Base-by-base conservation (phyloP, 2,797 vertebrate species). In the Lagodon rhomboides region DNA sequence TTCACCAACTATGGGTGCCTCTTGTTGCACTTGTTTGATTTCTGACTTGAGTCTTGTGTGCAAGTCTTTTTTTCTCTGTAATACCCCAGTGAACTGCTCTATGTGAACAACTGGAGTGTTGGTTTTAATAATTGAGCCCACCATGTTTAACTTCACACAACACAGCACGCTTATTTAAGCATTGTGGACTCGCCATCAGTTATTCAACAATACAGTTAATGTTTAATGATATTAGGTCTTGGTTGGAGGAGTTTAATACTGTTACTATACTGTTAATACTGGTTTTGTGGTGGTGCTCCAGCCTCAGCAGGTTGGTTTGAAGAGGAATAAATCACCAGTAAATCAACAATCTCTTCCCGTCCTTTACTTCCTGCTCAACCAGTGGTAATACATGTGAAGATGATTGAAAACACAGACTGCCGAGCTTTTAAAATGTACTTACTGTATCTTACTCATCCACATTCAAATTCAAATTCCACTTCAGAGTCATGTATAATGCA, bases 171-270 rank as follows among this genome's bases (percentile, higher is more conserved):
- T 79, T 46, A 58, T 82, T 84, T 79, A 77, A 78, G 73, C 64
- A 25, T 51, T 3, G 47, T 54, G 12, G 25, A 66, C 46, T 80
- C 27, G 47, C 30, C 69, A 67, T 76, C 58, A 64, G 67, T 58
- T 79, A 78, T 85, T 90, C 68, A 84, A 25, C 61, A 63, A 38
- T 51, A 68, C 12, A 15, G 0, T 89, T 38, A 76, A 81, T 82
- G 25, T 84, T 90, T 85, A 63, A 90, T 88, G 47, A 23, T 67
- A 68, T 83, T 53, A 73, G 22, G 27, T 68, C 50, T 51, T 78
- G 68, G 81, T 79, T 4, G 43, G 83, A 73, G 30, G 61, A 68
- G 43, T 64, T 81, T 69, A 60, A 65, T 56, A 22, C 8, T 34
- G 12, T 61, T 68, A 11, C 2, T 38, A 38, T 38, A 11, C 38